These are phyloP conservation scores for Apus apus DNA, from an alignment of 2,113 vertebrate genomes.

Conservation along the genomic window DNA sequence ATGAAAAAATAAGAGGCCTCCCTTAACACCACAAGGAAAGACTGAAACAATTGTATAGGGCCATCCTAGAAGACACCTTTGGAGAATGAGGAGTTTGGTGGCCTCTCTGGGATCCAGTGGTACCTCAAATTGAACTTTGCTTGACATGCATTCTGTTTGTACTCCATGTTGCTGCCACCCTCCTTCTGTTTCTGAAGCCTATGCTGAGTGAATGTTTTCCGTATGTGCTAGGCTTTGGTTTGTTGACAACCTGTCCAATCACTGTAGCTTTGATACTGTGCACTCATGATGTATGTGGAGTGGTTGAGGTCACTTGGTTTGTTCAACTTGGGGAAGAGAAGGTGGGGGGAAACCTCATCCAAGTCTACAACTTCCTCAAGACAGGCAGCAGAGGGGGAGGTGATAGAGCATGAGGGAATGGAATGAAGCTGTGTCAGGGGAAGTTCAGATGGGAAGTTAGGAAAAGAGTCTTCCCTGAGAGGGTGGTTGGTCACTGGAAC, in stretches of 20 bases:
- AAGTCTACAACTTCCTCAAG: neutral
- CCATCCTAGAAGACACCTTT: neutral
- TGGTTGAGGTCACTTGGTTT: neutral
- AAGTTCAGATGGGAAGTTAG: too few species aligned
- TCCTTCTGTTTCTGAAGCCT: neutral
- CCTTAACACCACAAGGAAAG: neutral
- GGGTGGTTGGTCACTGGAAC: too few species aligned
- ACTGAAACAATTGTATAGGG: neutral
- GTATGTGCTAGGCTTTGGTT: accelerated
- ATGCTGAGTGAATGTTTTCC: accelerated
- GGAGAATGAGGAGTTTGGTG: neutral
- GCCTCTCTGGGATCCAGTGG: neutral
- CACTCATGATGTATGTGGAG: neutral
- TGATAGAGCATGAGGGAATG: accelerated
- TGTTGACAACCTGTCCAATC: accelerated
- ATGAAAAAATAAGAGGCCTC: neutral
- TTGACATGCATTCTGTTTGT: accelerated
- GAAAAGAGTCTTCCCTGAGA: too few species aligned
- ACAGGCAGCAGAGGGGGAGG: neutral
- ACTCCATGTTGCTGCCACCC: accelerated
- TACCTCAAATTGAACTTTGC: neutral
- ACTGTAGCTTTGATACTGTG: neutral
- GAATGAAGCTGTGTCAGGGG: too few species aligned
- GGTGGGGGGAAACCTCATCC: neutral
- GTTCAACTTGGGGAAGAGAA: neutral